A percentile compares a stretch with the other conserved stretches of the same genome.
These are phyloP conservation scores for Passer montanus DNA, from an alignment of 2,113 vertebrate species.

Conservation along the genomic window DNA sequence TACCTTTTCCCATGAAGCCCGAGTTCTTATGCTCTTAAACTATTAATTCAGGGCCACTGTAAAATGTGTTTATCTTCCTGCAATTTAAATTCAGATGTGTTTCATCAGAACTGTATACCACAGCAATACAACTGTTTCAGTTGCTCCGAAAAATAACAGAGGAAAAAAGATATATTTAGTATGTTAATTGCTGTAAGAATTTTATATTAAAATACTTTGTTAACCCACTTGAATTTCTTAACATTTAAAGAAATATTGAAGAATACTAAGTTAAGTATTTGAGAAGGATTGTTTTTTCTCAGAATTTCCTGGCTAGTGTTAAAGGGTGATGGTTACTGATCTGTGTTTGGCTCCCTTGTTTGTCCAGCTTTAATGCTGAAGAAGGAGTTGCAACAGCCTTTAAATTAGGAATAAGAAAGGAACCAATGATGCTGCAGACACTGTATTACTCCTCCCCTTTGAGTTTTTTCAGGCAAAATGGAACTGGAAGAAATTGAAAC, in stretches of 20 bases:
- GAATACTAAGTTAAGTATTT: not conserved
- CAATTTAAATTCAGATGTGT: not conserved
- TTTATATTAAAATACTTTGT: not conserved
- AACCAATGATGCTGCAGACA: not conserved
- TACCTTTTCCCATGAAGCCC: not conserved
- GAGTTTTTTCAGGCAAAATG: not conserved
- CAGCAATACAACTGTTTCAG: not conserved
- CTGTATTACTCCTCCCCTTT: not conserved
- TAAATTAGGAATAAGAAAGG: not conserved
- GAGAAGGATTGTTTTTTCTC: not conserved
- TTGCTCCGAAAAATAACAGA: not conserved
- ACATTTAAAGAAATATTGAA: not conserved
- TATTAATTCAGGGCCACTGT: not conserved
- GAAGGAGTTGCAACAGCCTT: not conserved
- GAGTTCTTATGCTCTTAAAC: not conserved
- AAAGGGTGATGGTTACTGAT: not conserved
- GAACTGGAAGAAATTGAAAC: not conserved
- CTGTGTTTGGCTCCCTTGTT: not conserved
- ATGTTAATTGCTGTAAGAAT: not conserved
- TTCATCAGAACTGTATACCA: not conserved
- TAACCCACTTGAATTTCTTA: not conserved
- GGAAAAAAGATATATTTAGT: not conserved
- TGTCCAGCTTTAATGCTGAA: not conserved
- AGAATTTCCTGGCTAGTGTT: not conserved
- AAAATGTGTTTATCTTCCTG: not conserved